Evolutionary conservation across 2,113 vertebrate genomes (phyloP), one percentile per base, ranked within the genome.

Genomic region (Pangasianodon hypophthalmus): DNA sequence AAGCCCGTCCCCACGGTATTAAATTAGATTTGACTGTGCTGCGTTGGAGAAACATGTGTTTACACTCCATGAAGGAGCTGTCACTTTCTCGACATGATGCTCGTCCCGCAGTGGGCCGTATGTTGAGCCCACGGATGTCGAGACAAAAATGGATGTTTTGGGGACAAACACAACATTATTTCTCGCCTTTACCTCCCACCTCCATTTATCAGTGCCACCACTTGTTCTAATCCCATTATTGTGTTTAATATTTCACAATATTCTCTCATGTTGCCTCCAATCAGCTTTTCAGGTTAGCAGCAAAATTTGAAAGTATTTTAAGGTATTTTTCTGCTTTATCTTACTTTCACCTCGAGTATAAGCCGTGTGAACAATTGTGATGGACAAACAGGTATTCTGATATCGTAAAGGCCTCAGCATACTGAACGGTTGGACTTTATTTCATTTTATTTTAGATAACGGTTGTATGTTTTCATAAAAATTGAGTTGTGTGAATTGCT

Each of bases 161-260:
- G 92, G 92, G 71, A 54, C 92, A 80, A 93, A 88, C 88, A 93
- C 94, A 92, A 93, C 93, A 80, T 93, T 92, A 93, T 93, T 94
- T 91, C 92, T 90, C 84, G 86, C 92, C 58, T 87, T 90, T 94
- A 92, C 92, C 92, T 90, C 67, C 92, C 92, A 93, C 93, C 94
- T 94, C 94, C 93, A 95, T 95, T 95, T 96, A 95, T 95, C 95
- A 95, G 92, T 93, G 93, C 95, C 94, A 95, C 93, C 94, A 93
- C 93, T 93, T 92, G 37, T 41, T 92, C 94, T 96, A 62, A 84
- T 84, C 82, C 50, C 50, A 32, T 82, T 32, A 54, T 54, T 32
- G 50, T 82, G 29, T 82, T 54, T 82, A 32, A 54, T 32, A 81
- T 81, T 79, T 54, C 29, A 44, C 21, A 44, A 84, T 14, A 26